phyloP scores from a whole-genome alignment of 1,140 invertebrate species.

The Drosophila bifasciata region DNA sequence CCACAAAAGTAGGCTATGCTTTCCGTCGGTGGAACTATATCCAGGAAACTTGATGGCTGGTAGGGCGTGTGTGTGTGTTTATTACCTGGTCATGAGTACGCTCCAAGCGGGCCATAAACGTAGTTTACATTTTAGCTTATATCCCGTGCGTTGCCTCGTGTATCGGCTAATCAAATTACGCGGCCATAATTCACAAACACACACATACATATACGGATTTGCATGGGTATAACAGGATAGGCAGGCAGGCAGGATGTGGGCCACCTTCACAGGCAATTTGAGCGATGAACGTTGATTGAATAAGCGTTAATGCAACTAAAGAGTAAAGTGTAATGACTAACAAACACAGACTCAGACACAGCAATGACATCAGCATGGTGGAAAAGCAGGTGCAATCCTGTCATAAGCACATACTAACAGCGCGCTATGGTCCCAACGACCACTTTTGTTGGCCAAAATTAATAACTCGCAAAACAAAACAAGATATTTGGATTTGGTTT shows the following conservation, averaged over 20 bases:
- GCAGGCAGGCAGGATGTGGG: conserved; percentile 6
- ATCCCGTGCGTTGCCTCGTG: conserved; percentile 23
- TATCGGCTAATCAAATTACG: conserved; percentile 67
- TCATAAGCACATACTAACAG: conserved; percentile 51
- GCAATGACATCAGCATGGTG: conserved; percentile 62
- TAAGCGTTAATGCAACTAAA: conserved; percentile 64
- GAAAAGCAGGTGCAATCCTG: conserved; percentile 47
- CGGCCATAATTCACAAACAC: conserved; percentile 43
- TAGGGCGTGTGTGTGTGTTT: conserved; percentile 6
- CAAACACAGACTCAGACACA: conserved; percentile 11
- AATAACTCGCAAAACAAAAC: too few species aligned
- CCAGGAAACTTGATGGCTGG: too few species aligned
- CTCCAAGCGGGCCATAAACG: background rate
- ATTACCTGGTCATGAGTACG: conserved; percentile 32
- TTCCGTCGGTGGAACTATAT: background rate
- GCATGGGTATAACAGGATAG: too few species aligned
- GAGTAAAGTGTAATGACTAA: conserved; percentile 32
- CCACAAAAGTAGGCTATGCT: conserved; percentile 18
- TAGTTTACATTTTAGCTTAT: background rate
- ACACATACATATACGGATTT: background rate
- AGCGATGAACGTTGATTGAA: conserved; percentile 68
- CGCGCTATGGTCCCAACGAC: too few species aligned
- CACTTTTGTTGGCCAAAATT: too few species aligned
- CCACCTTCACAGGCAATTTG: conserved; percentile 68
- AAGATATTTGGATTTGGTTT: too few species aligned